A percentile compares a stretch with the other conserved stretches of the same genome.
These are phyloP conservation scores for Agrochola lota DNA, from an alignment of 2,888 invertebrate species.

Conservation along the genomic window DNA sequence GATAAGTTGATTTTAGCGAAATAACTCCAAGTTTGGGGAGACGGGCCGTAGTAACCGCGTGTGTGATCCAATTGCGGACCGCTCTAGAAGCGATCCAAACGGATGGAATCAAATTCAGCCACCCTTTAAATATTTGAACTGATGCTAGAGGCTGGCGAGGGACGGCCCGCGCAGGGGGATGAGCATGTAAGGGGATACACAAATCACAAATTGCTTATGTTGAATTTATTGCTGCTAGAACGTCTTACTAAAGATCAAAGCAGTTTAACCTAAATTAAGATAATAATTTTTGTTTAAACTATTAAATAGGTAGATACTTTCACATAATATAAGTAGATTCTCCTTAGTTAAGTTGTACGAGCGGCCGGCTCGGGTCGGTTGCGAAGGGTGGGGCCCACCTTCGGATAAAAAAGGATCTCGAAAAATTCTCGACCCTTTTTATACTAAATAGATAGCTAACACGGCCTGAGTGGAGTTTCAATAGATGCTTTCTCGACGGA, in stretches of 20 bases:
- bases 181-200: slow-evolving; percentile 46
- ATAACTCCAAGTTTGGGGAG: slow-evolving; percentile 78
- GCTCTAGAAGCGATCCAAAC: slow-evolving; percentile 74
- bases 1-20: slow-evolving; percentile 85
- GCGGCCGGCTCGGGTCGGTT: slow-evolving; percentile 59
- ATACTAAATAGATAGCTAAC: slow-evolving; percentile 91
- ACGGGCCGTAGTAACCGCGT: slow-evolving; percentile 78
- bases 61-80: slow-evolving; percentile 88
- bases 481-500: slow-evolving; percentile 90
- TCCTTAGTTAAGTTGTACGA: slow-evolving; percentile 58
- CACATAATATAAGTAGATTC: slow-evolving; percentile 37
- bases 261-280: neutral
- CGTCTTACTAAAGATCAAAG: slow-evolving; percentile 20
- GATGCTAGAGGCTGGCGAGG: slow-evolving; percentile 74
- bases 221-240: slow-evolving; percentile 46
- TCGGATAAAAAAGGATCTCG: slow-evolving; percentile 89
- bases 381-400: slow-evolving; percentile 78
- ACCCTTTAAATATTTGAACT: slow-evolving; percentile 90
- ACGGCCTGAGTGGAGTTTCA: slow-evolving; percentile 91
- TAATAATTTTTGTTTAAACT: neutral
- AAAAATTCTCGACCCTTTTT: slow-evolving; percentile 90
- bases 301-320: slow-evolving; percentile 11
- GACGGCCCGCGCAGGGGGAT: slow-evolving; percentile 42
- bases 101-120: slow-evolving; percentile 84
- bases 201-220: slow-evolving; percentile 64